Evolutionary conservation across 2,113 vertebrate species (phyloP), one percentile per base, ranked within the genome.

Genomic region (Ptilorrhoa leucosticta): DNA sequence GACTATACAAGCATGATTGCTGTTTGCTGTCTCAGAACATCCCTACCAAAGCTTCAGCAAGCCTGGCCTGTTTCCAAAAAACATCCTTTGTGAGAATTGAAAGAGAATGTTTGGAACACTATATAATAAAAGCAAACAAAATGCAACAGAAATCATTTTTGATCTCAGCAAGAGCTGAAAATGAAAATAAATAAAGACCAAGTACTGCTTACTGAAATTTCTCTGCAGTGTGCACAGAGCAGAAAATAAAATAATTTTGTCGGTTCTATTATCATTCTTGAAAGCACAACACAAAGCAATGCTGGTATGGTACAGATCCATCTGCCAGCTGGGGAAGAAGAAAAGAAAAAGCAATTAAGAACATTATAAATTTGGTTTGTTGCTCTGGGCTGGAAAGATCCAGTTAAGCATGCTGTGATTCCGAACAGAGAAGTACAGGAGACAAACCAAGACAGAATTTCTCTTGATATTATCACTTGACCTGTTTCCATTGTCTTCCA

Each of bases 301-400:
- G 40, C 37, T 71, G 82, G 47, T 87, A 76, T 21, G 54, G 65
- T 92, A 72, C 54, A 77, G 60, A 87, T 94, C 83, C 83, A 71
- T 92, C 85, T 96, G 89, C 83, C 80, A 92, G 50, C 40, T 77
- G 33, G 23, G 24, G 35, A 26, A 92, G 70, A 94, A 94, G 91
- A 94, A 97, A 94, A 93, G 85, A 40, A 96, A 96, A 96, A 90
- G 56, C 89, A 95, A 93, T 96, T 96, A 96, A 94, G 83, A 95
- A 75, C 27, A 66, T 83, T 89, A 89, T 77, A 80, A 94, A 95
- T 97, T 89, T 87, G 35, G 56, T 42, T 96, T 90, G 45, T 81
- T 96, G 70, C 90, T 90, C 69, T 78, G 51, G 82, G 66, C 81
- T 95, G 90, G 47, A 87, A 95, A 89, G 70, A 65, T 90, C 54